These are phyloP conservation scores for Corapipo altera DNA, from an alignment of 2,113 vertebrate species.

Conservation along the genomic window DNA sequence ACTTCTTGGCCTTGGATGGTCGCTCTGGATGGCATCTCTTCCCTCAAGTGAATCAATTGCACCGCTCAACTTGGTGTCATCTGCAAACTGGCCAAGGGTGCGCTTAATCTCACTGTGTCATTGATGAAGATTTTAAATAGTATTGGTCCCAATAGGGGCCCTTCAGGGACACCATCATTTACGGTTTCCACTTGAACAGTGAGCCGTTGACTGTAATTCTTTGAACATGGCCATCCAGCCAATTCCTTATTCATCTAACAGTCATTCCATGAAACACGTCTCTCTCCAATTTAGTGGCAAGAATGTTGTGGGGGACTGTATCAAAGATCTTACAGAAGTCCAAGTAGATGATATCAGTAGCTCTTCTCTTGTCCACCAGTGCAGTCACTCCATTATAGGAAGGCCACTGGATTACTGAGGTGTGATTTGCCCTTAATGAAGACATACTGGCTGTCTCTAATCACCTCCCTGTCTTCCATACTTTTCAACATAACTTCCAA, in stretches of 20 bases:
- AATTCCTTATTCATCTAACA: background rate
- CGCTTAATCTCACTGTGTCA: background rate
- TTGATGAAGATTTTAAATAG: background rate
- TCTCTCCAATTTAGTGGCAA: background rate
- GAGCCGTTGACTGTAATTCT: background rate
- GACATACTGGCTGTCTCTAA: background rate
- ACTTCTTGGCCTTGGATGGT: background rate
- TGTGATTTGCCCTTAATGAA: background rate
- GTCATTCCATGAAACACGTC: background rate
- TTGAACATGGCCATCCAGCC: background rate
- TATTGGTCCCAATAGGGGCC: background rate
- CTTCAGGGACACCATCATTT: background rate
- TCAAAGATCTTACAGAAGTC: background rate
- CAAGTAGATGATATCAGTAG: background rate
- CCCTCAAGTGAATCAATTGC: background rate
- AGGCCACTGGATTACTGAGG: background rate
- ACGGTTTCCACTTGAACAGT: background rate
- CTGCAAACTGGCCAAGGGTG: background rate
- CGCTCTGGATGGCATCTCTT: background rate
- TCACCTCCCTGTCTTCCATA: background rate
- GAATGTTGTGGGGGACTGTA: background rate
- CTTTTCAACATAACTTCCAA: background rate
- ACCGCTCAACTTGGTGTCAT: background rate
- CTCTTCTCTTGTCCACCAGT: background rate
- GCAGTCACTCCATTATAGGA: background rate